These are phyloP conservation scores for Origma solitaria DNA, from an alignment of 2,113 vertebrate species.

Conservation along the genomic window DNA sequence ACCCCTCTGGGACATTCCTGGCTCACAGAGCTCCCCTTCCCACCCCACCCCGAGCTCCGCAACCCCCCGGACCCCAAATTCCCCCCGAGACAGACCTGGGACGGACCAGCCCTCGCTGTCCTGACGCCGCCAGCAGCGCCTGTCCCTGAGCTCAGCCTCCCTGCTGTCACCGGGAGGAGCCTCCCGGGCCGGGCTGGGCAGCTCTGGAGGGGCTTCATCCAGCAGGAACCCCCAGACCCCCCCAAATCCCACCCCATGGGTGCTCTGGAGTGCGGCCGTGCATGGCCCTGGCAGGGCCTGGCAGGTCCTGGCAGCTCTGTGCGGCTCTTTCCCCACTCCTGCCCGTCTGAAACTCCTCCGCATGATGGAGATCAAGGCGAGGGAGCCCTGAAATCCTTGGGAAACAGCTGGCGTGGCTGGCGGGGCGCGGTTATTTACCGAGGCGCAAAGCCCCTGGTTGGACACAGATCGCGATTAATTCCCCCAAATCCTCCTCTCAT, in stretches of 20 bases:
- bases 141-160: not conserved
- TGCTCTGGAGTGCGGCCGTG: not conserved
- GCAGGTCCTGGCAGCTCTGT: not conserved
- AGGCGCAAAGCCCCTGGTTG: not conserved
- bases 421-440: not conserved
- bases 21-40: not conserved
- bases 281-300: not conserved
- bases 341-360: not conserved
- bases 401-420: not conserved
- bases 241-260: not conserved
- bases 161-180: not conserved
- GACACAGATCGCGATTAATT: slow-evolving; percentile 36
- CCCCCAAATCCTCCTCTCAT: not conserved
- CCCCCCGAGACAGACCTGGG: not conserved
- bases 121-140: not conserved
- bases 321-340: not conserved
- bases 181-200: not conserved
- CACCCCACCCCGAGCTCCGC: not conserved
- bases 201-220: not conserved
- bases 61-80: too few species aligned
- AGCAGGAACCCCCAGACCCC: not conserved
- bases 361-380: not conserved
- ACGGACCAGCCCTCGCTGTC: not conserved
- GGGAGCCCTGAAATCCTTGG: not conserved
- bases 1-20: accelerated